phyloP scores from a whole-genome alignment of 2,113 vertebrate species.

The Lepidothrix coronata region DNA sequence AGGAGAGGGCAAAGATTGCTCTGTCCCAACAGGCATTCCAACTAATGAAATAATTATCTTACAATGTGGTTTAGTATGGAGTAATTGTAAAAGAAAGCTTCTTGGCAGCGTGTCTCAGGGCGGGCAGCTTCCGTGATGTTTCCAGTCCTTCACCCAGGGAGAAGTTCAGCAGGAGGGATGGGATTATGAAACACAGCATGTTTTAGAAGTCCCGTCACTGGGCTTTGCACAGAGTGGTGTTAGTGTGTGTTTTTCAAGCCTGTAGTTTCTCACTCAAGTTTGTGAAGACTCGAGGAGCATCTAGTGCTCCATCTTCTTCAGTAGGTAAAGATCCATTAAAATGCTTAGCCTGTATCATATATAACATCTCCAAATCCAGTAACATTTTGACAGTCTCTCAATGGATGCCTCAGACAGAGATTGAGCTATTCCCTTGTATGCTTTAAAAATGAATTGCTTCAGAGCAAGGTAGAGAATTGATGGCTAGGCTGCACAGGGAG shows the following conservation, averaged over 20 bases:
- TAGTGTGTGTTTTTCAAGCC: neutral
- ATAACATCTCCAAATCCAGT: neutral
- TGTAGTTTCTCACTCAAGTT: neutral
- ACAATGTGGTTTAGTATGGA: conserved; percentile 20
- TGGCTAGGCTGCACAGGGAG: neutral
- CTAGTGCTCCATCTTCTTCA: neutral
- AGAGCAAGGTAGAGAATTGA: neutral
- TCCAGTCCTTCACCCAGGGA: neutral
- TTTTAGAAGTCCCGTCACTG: conserved; percentile 1
- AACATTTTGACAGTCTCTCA: neutral
- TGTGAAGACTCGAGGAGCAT: neutral
- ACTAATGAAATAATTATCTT: conserved; percentile 56
- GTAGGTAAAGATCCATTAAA: neutral
- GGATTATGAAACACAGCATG: conserved; percentile 5
- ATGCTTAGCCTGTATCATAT: neutral
- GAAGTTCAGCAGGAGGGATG: neutral
- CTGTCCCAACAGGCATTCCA: conserved; percentile 16
- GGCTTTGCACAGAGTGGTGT: conserved; percentile 16
- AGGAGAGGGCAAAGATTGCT: conserved; percentile 32
- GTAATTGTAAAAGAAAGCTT: conserved; percentile 42
- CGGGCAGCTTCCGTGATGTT: neutral
- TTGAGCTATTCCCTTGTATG: neutral
- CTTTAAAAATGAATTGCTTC: neutral
- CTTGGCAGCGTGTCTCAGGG: neutral
- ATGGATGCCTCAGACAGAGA: neutral